Evolutionary conservation across 2,797 vertebrate genomes (phyloP).

Genomic region (Oryzias sinensis): DNA sequence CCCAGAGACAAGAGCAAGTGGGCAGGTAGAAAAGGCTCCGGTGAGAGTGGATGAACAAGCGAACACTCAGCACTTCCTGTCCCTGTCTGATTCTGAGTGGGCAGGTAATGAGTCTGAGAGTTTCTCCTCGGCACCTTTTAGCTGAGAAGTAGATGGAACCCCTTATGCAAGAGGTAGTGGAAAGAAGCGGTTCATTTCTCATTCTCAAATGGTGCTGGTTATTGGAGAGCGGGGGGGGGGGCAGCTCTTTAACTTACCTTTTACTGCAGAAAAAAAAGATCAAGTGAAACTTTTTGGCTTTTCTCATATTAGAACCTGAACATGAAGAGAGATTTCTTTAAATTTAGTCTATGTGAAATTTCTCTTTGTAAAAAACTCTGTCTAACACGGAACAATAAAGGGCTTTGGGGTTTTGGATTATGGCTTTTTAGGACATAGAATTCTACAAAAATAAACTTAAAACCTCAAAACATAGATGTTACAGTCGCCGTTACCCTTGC

Average conservation of each 20-base stretch:
- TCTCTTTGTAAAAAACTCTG: too few relatives aligned
- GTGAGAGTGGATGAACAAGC: conserved; percentile 69
- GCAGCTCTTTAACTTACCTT: conserved; percentile 15
- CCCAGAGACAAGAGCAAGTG: conserved; percentile 54
- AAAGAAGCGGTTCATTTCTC: conserved; percentile 47
- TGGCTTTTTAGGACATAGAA: too few relatives aligned
- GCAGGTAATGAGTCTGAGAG: conserved; percentile 74
- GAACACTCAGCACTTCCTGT: conserved; percentile 60
- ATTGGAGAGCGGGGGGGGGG: neutral
- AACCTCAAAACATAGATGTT: too few relatives aligned
- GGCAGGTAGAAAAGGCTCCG: conserved; percentile 65
- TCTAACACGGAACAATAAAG: too few relatives aligned
- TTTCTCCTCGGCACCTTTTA: conserved; percentile 66
- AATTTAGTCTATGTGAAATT: too few relatives aligned
- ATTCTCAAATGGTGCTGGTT: conserved; percentile 48
- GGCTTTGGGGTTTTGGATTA: too few relatives aligned
- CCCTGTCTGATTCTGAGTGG: conserved; percentile 65
- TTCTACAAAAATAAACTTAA: too few relatives aligned
- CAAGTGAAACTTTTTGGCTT: too few relatives aligned
- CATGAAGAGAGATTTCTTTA: too few relatives aligned
- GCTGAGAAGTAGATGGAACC: conserved; percentile 52
- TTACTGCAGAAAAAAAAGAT: neutral
- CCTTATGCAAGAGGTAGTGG: conserved; percentile 35
- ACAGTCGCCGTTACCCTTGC: too few relatives aligned
- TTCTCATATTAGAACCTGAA: too few relatives aligned